Conservation (phyloP, 2,888 invertebrate species). For the Selenia dentaria region DNA sequence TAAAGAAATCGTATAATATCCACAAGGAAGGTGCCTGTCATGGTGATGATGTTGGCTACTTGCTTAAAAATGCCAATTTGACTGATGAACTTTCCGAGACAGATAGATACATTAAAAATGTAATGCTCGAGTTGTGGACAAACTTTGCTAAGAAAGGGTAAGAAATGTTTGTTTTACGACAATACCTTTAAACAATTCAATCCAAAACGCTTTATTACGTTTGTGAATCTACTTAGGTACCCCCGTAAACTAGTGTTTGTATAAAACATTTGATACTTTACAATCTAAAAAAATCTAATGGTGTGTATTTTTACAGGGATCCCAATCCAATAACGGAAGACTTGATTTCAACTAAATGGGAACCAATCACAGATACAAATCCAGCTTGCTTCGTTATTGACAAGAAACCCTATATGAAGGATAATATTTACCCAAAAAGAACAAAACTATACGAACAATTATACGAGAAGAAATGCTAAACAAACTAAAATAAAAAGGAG, state of each 20-base stretch:
- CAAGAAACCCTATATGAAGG: slow-evolving; percentile 57
- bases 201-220: too few species aligned
- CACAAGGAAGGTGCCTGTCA: slow-evolving; percentile 82
- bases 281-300: too few species aligned
- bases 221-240: too few species aligned
- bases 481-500: too few species aligned
- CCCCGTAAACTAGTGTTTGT: too few species aligned
- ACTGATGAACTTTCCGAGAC: slow-evolving; percentile 46
- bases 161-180: too few species aligned
- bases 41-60: slow-evolving; percentile 85
- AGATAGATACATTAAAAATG: slow-evolving; percentile 64
- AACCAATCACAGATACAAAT: slow-evolving; percentile 50
- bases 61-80: slow-evolving; percentile 68
- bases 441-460: slow-evolving; percentile 60
- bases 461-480: slow-evolving; percentile 45
- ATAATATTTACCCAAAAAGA: slow-evolving; percentile 58
- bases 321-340: slow-evolving; percentile 61
- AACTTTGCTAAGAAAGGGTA: slow-evolving; percentile 86
- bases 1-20: slow-evolving; percentile 70
- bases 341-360: slow-evolving; percentile 60
- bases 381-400: slow-evolving; percentile 60
- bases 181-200: too few species aligned
- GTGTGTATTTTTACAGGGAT: slow-evolving; percentile 59
- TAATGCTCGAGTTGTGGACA: slow-evolving; percentile 84
- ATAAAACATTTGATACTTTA: too few species aligned